Percentiles rank a stretch among this genome's conserved stretches.
These are phyloP conservation scores for Leptocoma aspasia DNA, from an alignment of 2,113 vertebrate species.

Conservation along the genomic window DNA sequence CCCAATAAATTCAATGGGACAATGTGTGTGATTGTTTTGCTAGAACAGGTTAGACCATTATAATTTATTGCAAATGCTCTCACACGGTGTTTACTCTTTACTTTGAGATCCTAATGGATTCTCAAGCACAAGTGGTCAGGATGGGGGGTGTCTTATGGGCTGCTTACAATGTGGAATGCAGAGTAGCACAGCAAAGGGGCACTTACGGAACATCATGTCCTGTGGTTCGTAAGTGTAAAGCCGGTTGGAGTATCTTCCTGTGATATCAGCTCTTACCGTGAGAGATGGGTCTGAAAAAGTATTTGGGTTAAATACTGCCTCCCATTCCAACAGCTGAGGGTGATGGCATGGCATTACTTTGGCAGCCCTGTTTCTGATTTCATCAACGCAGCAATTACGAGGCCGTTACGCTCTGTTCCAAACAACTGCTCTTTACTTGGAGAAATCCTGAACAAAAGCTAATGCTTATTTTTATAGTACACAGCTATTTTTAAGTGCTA, in stretches of 20 bases:
- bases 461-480: not conserved
- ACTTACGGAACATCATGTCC: slow-evolving; percentile 84
- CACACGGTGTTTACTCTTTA: not conserved
- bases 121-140: not conserved
- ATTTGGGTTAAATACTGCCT: not conserved
- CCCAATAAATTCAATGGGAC: not conserved
- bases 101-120: not conserved
- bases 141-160: not conserved
- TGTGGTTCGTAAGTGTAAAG: slow-evolving; percentile 86
- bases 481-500: not conserved
- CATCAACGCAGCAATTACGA: accelerated
- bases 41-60: not conserved
- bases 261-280: slow-evolving; percentile 90
- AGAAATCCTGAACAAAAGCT: not conserved
- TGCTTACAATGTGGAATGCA: not conserved
- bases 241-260: slow-evolving; percentile 85
- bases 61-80: not conserved
- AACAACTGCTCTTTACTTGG: not conserved
- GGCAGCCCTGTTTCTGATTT: not conserved
- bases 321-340: not conserved
- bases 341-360: accelerated
- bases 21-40: not conserved
- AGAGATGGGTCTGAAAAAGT: slow-evolving; percentile 85
- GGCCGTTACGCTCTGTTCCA: not conserved
- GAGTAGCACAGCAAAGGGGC: not conserved